Evolutionary conservation across 2,888 invertebrate species (phyloP).

Genomic region (Liopterus haemorrhoidalis): DNA sequence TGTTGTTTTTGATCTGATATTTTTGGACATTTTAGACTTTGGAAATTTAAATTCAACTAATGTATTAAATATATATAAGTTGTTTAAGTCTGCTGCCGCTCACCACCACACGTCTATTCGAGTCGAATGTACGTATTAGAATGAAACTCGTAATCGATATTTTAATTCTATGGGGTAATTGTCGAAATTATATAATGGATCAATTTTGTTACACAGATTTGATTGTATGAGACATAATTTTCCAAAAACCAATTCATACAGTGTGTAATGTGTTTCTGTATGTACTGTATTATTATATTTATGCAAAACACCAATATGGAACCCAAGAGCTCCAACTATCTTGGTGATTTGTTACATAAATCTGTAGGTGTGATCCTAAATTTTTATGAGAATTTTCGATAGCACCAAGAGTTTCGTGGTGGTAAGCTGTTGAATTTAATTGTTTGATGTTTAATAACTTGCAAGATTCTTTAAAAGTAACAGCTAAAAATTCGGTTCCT

Average conservation of each 20-base stretch:
- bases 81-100: too few relatives aligned
- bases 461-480: constrained; percentile 32
- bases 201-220: constrained; percentile 32
- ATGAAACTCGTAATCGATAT: constrained; percentile 26
- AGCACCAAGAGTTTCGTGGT: constrained; percentile 33
- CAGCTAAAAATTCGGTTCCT: constrained; percentile 33
- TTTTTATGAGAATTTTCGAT: constrained; percentile 36
- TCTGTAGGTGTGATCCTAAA: constrained; percentile 33
- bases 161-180: constrained; percentile 26
- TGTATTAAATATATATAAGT: too few relatives aligned
- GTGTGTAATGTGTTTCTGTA: too few relatives aligned
- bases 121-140: too few relatives aligned
- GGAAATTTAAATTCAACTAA: too few relatives aligned
- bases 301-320: constrained; percentile 32
- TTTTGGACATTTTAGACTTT: too few relatives aligned
- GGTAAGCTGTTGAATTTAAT: constrained; percentile 33
- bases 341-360: constrained; percentile 32
- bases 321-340: constrained; percentile 37
- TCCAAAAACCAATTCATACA: too few relatives aligned
- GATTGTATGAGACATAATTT: too few relatives aligned
- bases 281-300: constrained; percentile 35
- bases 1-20: too few relatives aligned
- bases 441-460: constrained; percentile 31
- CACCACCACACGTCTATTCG: too few relatives aligned
- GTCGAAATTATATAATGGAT: constrained; percentile 29